A percentile compares a stretch with the other conserved stretches of the same genome.
These are phyloP conservation scores for Pluvialis apricaria DNA, from an alignment of 2,113 vertebrate species.

Conservation along the genomic window DNA sequence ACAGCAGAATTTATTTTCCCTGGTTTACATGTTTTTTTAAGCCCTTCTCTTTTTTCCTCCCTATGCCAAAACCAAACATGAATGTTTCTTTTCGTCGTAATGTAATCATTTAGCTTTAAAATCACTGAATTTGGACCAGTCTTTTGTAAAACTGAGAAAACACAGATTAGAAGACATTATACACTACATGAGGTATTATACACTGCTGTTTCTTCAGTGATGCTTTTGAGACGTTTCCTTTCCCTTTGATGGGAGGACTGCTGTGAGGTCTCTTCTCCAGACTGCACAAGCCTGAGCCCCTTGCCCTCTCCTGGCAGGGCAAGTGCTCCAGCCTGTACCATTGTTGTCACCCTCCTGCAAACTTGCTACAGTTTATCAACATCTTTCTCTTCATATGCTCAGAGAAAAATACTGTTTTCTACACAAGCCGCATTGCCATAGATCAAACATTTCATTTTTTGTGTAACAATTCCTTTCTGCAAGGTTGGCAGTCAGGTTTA, in stretches of 20 bases:
- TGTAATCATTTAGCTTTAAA: background rate
- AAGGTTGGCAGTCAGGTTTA: background rate
- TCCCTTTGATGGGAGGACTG: rapidly evolving
- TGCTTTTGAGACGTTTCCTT: background rate
- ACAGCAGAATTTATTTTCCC: background rate
- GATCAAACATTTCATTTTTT: background rate
- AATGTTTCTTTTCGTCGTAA: background rate
- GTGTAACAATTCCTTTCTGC: background rate
- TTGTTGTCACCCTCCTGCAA: background rate
- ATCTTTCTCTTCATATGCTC: background rate
- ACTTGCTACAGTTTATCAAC: background rate
- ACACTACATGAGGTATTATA: background rate
- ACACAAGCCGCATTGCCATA: background rate
- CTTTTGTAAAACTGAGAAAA: background rate
- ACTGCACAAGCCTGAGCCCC: background rate
- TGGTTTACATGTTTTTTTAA: background rate
- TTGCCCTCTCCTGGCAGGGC: background rate
- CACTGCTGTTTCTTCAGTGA: background rate
- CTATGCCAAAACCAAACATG: background rate
- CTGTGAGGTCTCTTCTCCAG: background rate
- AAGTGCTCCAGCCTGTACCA: background rate
- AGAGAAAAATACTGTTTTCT: background rate
- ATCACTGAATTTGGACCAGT: background rate
- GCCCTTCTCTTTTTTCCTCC: background rate
- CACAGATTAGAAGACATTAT: background rate